Conservation (phyloP, 1,140 invertebrate genomes). For the Cherax destructor region DNA sequence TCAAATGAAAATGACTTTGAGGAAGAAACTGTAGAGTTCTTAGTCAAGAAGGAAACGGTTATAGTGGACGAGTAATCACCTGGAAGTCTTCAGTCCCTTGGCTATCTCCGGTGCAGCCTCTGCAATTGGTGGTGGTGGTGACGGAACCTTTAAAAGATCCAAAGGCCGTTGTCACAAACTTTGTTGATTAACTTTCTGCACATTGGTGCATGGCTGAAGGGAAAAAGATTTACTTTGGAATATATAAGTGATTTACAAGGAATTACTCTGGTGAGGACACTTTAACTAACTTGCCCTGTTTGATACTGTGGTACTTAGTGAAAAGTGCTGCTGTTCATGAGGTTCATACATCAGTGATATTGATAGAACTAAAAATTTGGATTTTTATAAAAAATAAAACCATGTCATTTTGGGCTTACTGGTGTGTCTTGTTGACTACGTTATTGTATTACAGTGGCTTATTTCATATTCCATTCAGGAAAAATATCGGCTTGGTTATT, state of each 20-base stretch:
- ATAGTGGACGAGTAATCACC: constrained; percentile 44
- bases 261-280: neutral
- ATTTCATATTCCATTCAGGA: constrained; percentile 58
- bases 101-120: constrained; percentile 11
- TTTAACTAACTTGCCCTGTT: neutral
- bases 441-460: constrained; percentile 56
- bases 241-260: neutral
- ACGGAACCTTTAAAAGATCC: too few relatives aligned
- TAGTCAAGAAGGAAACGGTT: constrained; percentile 95
- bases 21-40: constrained; percentile 97
- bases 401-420: constrained; percentile 51
- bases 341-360: neutral
- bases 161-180: neutral
- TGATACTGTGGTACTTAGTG: neutral
- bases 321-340: constrained; percentile 3
- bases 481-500: constrained; percentile 10
- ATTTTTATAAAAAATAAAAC: neutral
- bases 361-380: neutral
- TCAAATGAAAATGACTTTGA: constrained; percentile 91
- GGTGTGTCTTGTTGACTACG: constrained; percentile 19
- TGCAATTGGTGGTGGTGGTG: constrained; percentile 14
- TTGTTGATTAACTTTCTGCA: neutral
- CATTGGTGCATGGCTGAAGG: neutral
- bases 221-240: neutral
- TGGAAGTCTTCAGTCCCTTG: neutral